Evolutionary conservation across 2,888 invertebrate species (phyloP).

Genomic region (Automeris io): DNA sequence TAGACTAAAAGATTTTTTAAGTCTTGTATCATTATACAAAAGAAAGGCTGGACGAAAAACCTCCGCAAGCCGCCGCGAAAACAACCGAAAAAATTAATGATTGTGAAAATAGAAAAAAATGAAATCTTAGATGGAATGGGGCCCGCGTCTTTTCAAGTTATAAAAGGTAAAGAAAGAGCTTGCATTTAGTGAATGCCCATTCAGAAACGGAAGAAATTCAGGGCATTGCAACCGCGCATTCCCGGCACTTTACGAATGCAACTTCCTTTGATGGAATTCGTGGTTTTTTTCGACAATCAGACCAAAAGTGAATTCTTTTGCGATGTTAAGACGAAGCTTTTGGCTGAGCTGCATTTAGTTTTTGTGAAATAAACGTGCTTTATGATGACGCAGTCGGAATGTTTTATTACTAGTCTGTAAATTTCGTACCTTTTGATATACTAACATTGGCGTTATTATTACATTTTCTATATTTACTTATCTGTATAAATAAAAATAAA

Average conservation of each 20-base stretch:
- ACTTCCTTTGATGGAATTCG: slow-evolving; percentile 60
- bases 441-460: no score
- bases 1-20: slow-evolving; percentile 7
- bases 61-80: slow-evolving; percentile 15
- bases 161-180: slow-evolving; percentile 64
- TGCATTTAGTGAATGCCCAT: slow-evolving; percentile 72
- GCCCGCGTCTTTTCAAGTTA: slow-evolving; percentile 62
- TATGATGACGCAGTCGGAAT: background rate
- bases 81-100: slow-evolving; percentile 49
- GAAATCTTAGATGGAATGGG: slow-evolving; percentile 61
- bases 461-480: no score
- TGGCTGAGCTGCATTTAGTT: slow-evolving; percentile 10
- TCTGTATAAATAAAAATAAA: no score
- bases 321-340: slow-evolving; percentile 22
- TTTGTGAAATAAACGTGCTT: slow-evolving; percentile 2
- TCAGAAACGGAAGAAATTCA: slow-evolving; percentile 61
- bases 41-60: slow-evolving; percentile 23
- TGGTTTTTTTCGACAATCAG: slow-evolving; percentile 68
- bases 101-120: slow-evolving; percentile 42
- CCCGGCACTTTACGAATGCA: slow-evolving; percentile 65
- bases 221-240: slow-evolving; percentile 48
- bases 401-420: no score
- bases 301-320: slow-evolving; percentile 42
- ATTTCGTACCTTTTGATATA: no score
- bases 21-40: slow-evolving; percentile 19